These are phyloP conservation scores for Enhydra lutris DNA, from an alignment of 2,113 vertebrate genomes.

Conservation along the genomic window DNA sequence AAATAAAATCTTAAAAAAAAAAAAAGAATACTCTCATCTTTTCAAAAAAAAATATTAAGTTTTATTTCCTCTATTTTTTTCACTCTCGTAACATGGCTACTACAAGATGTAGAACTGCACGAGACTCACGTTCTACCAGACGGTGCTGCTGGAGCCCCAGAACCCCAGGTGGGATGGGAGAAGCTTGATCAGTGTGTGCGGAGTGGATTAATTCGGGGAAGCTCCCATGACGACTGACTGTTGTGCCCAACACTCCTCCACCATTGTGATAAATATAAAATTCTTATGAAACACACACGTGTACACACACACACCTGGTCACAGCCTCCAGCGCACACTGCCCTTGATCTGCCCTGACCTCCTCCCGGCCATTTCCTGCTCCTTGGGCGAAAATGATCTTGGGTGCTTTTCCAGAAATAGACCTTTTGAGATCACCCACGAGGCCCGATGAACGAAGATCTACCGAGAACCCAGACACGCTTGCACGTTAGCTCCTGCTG, in stretches of 20 bases:
- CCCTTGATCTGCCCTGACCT: no score
- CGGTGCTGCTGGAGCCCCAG: no score
- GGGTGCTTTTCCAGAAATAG: background rate
- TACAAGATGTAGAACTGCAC: rapidly evolving
- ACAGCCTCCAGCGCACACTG: background rate
- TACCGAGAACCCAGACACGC: rapidly evolving
- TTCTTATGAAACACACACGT: rapidly evolving
- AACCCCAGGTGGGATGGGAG: background rate
- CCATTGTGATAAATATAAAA: rapidly evolving
- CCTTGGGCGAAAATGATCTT: background rate
- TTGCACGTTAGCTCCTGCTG: rapidly evolving
- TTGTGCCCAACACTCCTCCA: background rate
- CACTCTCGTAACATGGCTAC: background rate
- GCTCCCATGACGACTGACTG: background rate
- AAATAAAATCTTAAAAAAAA: no score
- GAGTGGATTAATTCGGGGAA: background rate
- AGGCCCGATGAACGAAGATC: background rate
- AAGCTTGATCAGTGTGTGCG: background rate
- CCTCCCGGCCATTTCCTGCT: background rate
- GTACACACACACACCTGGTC: rapidly evolving
- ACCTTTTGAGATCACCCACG: background rate
- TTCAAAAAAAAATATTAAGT: no score
- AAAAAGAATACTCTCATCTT: no score
- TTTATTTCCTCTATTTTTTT: background rate
- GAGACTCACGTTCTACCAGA: rapidly evolving